Base-by-base conservation (phyloP, 2,888 invertebrate genomes). In the Eilema griseolum region DNA sequence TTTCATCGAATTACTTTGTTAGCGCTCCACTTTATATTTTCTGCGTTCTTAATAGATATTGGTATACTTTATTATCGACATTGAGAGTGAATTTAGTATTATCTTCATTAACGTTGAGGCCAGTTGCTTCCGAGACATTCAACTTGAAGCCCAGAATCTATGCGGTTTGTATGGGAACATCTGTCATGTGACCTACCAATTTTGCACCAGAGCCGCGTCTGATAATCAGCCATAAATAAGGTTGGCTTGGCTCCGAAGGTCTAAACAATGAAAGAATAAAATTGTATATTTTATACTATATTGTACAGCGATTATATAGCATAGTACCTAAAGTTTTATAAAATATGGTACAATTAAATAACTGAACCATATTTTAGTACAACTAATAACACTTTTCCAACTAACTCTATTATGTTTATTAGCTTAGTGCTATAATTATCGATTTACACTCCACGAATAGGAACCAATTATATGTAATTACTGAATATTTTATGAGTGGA, bases 1-100 rank as follows among this genome's bases (percentile, higher is more conserved):
- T n/a, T 46, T 37, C 33, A 62, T 60, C 31, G 33, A 37, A 67
- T 56, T 67, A 61, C 11, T 26, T 23, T 5, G 24, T 61, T 33
- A 20, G 31, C 24, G 23, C 33, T 16, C 46, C 31, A 61, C 52
- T 62, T 33, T 62, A 56, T 60, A 26, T n/a, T 33, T 60, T 57
- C 59, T 28, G 24, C 7, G 28, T 41, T 37, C 57, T 56, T 65
- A 24, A 57, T 57, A 16, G 23, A 23, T 12, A 31, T 62, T n/a
- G 16, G 52, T 10, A 52, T 3, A 52, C 46, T 46, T 41, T 16
- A 5, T 20, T 20, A 2, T 46, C 7, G 7, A 46, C 20, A 20
- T 20, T n/a, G n/a, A 46, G 0, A 16, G 41, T 41, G 41, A 37
- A 37, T 37, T 1, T 1, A 12, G 37, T 37, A 12, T 1, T 37